Evolutionary conservation across 1,140 invertebrate species (phyloP).

Genomic region (Drosophila sproati): DNA sequence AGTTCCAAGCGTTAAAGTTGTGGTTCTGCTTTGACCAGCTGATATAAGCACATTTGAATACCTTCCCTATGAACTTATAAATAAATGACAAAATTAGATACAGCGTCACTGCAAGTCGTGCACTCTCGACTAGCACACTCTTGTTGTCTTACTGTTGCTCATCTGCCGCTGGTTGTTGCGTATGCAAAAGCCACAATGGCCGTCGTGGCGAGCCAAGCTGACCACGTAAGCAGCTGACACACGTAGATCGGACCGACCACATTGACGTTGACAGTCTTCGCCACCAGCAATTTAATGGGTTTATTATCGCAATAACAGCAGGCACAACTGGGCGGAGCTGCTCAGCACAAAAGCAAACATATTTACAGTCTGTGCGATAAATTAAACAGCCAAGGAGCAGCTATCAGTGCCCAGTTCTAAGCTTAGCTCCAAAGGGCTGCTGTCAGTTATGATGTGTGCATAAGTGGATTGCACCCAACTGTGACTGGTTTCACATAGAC

Average conservation of each 20-base stretch:
- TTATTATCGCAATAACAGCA: slow-evolving; percentile 73
- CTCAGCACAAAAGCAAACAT: slow-evolving; percentile 56
- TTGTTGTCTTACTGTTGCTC: neutral
- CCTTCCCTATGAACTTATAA: too few species aligned
- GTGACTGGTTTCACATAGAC: neutral
- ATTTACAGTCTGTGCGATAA: slow-evolving; percentile 66
- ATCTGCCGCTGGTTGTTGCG: slow-evolving; percentile 7
- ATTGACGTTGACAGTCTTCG: slow-evolving; percentile 56
- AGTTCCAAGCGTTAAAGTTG: too few species aligned
- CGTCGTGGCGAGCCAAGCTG: slow-evolving; percentile 47
- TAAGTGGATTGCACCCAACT: slow-evolving; percentile 56
- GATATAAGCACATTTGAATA: too few species aligned
- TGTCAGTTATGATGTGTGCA: slow-evolving; percentile 77
- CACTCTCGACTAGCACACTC: slow-evolving; percentile 3
- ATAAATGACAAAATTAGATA: neutral
- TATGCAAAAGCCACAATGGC: slow-evolving; percentile 67
- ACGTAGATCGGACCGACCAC: slow-evolving; percentile 10
- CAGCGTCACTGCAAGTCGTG: neutral
- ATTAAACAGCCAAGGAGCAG: slow-evolving; percentile 64
- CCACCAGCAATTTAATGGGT: slow-evolving; percentile 77
- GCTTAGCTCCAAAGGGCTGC: slow-evolving; percentile 39
- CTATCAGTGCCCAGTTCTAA: slow-evolving; percentile 20
- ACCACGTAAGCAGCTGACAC: slow-evolving; percentile 50
- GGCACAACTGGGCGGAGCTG: slow-evolving; percentile 4
- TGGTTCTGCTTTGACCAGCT: too few species aligned